Evolutionary conservation across 2,797 vertebrate species (phyloP).

Genomic region (Uromys caudimaculatus): DNA sequence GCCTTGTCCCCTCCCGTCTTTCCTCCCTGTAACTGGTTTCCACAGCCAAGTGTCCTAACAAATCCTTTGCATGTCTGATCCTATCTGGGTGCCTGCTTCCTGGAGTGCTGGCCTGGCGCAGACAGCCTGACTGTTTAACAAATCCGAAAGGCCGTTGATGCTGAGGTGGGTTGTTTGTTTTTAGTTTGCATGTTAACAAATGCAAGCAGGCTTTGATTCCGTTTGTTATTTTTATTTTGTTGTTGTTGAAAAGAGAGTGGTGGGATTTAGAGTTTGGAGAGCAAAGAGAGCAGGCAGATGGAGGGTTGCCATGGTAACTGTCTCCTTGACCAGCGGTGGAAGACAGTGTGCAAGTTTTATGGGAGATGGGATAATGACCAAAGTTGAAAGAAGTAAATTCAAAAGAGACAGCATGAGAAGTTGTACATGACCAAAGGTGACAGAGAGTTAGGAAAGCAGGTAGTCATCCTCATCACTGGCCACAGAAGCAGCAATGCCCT

Average conservation of each 20-base stretch:
- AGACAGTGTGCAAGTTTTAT: not conserved
- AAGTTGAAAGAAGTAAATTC: not conserved
- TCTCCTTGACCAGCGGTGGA: not conserved
- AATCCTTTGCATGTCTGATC: not conserved
- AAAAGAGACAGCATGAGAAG: not conserved
- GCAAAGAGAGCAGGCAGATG: not conserved
- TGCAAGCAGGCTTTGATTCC: not conserved
- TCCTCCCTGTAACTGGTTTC: not conserved
- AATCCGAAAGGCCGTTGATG: not conserved
- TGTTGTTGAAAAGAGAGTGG: slow-evolving; percentile 26
- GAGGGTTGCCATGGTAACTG: not conserved
- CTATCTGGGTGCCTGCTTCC: not conserved
- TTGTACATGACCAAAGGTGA: not conserved
- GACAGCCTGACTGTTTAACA: not conserved
- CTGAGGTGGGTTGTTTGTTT: not conserved
- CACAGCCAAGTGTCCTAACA: not conserved
- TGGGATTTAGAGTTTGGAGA: not conserved
- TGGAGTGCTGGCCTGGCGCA: not conserved
- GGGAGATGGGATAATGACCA: not conserved
- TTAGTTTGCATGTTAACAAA: not conserved
- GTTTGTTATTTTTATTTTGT: not conserved
- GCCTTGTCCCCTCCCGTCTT: not conserved
- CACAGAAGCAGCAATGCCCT: not conserved
- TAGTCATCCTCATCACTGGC: not conserved
- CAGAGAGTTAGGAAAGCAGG: not conserved